phyloP scores from a whole-genome alignment of 2,888 invertebrate species.

The Dicycla oo region DNA sequence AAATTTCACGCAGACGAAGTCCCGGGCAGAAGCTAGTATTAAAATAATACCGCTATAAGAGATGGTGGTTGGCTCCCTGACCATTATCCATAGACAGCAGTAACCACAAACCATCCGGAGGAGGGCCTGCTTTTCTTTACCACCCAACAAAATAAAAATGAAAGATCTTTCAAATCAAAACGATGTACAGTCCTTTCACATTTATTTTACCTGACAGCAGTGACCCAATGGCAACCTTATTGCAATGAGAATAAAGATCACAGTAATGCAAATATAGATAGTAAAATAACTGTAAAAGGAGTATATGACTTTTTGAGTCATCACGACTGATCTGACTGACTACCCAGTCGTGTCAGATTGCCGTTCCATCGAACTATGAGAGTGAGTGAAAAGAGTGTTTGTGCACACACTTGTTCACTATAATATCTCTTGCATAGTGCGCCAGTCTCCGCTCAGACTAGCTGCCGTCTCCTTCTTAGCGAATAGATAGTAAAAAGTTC shows the following conservation, averaged over 20 bases:
- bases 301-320: not conserved
- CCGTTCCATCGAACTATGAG: not conserved
- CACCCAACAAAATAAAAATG: not conserved
- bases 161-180: not conserved
- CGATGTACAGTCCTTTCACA: not conserved
- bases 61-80: too few species aligned
- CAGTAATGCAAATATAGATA: too few species aligned
- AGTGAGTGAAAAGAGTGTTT: not conserved
- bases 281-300: too few species aligned
- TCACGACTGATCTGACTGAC: not conserved
- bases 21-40: too few species aligned
- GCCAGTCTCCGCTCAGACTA: too few species aligned
- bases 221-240: not conserved
- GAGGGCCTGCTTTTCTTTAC: accelerated
- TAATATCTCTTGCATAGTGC: too few species aligned
- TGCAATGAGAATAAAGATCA: not conserved
- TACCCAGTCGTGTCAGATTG: not conserved
- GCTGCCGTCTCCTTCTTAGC: too few species aligned
- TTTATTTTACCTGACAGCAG: not conserved
- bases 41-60: too few species aligned
- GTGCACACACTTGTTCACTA: not conserved
- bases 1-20: too few species aligned
- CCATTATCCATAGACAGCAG: not conserved
- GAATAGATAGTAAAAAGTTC: too few species aligned
- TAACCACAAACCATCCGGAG: not conserved